Percentiles rank a stretch among this genome's conserved stretches.
Evolutionary conservation across 2,113 vertebrate genomes (phyloP).

Genomic region (Peromyscus polionotus): DNA sequence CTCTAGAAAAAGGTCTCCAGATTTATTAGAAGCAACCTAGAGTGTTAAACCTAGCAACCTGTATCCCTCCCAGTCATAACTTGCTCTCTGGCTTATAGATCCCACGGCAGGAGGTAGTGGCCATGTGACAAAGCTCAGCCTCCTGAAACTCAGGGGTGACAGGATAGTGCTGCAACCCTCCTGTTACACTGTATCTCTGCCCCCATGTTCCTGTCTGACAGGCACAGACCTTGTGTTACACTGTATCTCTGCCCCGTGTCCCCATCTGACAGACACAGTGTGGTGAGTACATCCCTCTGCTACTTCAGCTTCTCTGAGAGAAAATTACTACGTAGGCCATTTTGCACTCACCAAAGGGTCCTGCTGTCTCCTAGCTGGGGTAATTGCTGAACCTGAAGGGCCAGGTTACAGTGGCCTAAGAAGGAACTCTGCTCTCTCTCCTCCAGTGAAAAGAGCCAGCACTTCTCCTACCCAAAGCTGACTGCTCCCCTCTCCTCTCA

Average conservation of each 20-base stretch:
- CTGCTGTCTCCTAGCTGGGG: background rate
- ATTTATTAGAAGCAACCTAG: background rate
- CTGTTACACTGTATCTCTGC: background rate
- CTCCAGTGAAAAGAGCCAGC: background rate
- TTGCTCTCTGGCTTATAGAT: background rate
- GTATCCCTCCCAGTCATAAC: background rate
- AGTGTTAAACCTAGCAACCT: background rate
- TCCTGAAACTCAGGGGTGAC: rapidly evolving
- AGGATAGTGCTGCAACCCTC: background rate
- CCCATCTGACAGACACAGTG: too few relatives aligned
- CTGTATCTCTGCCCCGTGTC: background rate
- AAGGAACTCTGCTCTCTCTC: background rate
- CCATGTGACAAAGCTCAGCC: background rate
- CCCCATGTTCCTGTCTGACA: too few relatives aligned
- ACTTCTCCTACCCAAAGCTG: rapidly evolving
- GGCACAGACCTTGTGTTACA: too few relatives aligned
- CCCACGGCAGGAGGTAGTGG: background rate
- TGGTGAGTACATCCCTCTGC: too few relatives aligned
- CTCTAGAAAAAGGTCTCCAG: background rate
- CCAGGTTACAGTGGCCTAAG: background rate
- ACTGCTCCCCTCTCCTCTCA: background rate
- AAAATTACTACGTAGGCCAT: too few relatives aligned
- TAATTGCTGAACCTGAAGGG: background rate
- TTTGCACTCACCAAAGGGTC: background rate
- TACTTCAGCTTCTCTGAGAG: background rate